A percentile compares a stretch with the other conserved stretches of the same genome.
phyloP scores from a whole-genome alignment of 2,113 vertebrate genomes.

The Pipra filicauda region DNA sequence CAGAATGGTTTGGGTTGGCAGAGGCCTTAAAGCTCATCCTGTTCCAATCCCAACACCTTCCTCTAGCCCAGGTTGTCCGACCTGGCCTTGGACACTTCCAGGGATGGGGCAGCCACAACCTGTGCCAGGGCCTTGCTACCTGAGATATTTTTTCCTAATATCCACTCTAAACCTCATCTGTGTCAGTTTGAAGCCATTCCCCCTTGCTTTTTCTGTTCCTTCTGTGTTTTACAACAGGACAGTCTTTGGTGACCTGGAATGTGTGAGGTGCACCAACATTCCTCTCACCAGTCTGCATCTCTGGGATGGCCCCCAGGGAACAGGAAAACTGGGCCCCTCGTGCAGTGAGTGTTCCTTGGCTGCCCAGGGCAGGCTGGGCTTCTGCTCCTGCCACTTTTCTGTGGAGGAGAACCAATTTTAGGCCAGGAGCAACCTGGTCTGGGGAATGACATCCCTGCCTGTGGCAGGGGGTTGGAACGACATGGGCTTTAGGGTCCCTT shows the following conservation, averaged over 20 bases:
- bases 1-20: neutral
- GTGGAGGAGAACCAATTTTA: accelerated
- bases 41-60: neutral
- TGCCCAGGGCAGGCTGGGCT: neutral
- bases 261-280: accelerated
- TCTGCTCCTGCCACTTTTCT: neutral
- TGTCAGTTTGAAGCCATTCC: neutral
- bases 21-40: neutral
- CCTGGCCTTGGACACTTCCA: neutral
- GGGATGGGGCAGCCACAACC: neutral
- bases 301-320: accelerated
- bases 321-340: neutral
- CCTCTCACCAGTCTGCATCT: accelerated
- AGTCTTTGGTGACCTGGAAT: neutral
- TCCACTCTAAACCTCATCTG: neutral
- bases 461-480: accelerated
- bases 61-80: accelerated
- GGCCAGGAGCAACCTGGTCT: neutral
- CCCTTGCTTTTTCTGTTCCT: neutral
- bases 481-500: neutral
- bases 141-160: neutral
- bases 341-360: neutral
- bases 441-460: neutral
- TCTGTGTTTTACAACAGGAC: neutral
- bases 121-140: neutral